A percentile compares a stretch with the other conserved stretches of the same genome.
Evolutionary conservation across 2,113 vertebrate genomes (phyloP).

Genomic region (Chlamydotis undulata): DNA sequence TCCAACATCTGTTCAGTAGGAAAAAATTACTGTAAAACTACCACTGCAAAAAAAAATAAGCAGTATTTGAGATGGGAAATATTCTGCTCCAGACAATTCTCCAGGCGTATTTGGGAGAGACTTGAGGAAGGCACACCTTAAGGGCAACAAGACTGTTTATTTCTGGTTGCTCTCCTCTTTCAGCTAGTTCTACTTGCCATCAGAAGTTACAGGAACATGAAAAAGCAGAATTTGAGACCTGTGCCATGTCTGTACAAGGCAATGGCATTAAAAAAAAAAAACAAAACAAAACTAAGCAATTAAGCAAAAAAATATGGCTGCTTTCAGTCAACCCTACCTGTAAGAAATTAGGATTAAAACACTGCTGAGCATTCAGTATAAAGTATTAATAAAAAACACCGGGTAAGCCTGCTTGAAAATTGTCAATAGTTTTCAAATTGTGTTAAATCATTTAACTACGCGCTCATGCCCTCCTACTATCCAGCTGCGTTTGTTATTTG

Average conservation of each 20-base stretch:
- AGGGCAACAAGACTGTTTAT: neutral
- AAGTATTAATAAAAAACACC: neutral
- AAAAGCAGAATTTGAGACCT: neutral
- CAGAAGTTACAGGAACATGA: neutral
- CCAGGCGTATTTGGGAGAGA: neutral
- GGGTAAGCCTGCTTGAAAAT: neutral
- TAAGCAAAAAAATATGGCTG: neutral
- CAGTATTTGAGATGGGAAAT: neutral
- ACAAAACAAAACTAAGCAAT: neutral
- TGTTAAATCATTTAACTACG: neutral
- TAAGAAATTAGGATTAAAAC: neutral
- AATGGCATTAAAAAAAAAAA: neutral
- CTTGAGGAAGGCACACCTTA: neutral
- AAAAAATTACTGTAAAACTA: neutral
- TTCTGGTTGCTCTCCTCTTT: neutral
- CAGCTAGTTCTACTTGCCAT: neutral
- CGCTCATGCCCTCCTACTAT: neutral
- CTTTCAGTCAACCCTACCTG: neutral
- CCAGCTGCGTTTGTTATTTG: neutral
- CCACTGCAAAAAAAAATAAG: neutral
- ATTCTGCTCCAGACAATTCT: neutral
- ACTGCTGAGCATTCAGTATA: neutral
- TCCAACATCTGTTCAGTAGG: neutral
- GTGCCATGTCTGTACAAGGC: neutral
- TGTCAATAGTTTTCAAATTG: neutral